Conservation (phyloP, 2,888 invertebrate species). For the Leucophora obtusa region DNA sequence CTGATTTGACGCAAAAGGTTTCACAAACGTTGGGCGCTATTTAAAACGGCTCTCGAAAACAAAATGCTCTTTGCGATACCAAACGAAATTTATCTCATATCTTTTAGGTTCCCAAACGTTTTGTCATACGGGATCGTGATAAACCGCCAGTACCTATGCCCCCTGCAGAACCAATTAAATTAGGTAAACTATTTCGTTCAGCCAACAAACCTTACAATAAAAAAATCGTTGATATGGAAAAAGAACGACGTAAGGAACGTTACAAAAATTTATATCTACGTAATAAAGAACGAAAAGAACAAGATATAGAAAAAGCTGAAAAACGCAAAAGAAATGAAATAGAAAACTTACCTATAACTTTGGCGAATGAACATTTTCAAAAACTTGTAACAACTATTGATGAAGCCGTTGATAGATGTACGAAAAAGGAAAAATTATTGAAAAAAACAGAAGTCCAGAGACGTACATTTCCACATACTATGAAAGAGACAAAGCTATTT, state of each 20-base stretch:
- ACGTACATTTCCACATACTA: conserved; percentile 72
- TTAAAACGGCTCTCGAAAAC: no score
- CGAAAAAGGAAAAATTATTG: conserved; percentile 67
- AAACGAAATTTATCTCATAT: neutral
- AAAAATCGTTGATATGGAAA: conserved; percentile 67
- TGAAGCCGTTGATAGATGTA: conserved; percentile 69
- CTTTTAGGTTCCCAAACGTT: conserved; percentile 55
- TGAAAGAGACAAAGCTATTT: conserved; percentile 71
- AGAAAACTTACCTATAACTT: conserved; percentile 64
- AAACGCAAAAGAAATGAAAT: conserved; percentile 49
- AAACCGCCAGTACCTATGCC: neutral
- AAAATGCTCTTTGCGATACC: no score
- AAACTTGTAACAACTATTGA: conserved; percentile 68
- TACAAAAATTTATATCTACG: conserved; percentile 72
- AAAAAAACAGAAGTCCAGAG: conserved; percentile 66
- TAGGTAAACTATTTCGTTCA: conserved; percentile 71
- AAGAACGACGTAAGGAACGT: conserved; percentile 67
- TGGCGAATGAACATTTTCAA: conserved; percentile 68
- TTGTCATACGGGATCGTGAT: conserved; percentile 53
- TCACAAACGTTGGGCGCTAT: no score
- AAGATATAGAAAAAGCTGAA: conserved; percentile 50
- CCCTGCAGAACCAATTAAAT: conserved; percentile 20
- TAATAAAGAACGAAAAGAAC: conserved; percentile 63
- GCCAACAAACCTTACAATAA: conserved; percentile 71
- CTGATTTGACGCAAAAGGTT: no score